phyloP scores from a whole-genome alignment of 2,797 vertebrate species.

The Poecilia velifera region DNA sequence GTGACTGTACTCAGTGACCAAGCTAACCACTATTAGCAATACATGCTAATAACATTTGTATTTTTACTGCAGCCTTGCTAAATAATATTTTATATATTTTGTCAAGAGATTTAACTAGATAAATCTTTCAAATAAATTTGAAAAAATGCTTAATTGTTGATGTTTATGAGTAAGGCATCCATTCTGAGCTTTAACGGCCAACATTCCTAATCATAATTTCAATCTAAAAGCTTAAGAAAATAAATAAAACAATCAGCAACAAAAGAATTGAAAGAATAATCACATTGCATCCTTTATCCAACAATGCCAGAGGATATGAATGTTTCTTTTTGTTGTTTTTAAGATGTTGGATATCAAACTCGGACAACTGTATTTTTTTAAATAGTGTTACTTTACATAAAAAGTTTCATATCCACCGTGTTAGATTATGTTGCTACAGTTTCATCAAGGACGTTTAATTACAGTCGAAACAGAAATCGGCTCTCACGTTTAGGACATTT shows the following conservation, averaged over 20 bases:
- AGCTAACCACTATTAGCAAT: too few species aligned
- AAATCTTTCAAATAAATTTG: background rate
- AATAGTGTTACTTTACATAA: too few species aligned
- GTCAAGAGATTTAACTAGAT: background rate
- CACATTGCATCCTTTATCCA: background rate
- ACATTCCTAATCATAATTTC: background rate
- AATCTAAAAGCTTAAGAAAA: background rate
- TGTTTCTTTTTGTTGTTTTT: background rate
- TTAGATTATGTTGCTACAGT: background rate
- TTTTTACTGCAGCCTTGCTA: background rate
- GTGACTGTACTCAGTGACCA: too few species aligned
- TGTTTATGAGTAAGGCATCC: background rate
- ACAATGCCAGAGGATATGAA: background rate
- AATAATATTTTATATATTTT: background rate
- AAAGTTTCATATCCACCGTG: background rate
- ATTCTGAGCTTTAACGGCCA: background rate
- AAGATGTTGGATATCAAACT: background rate
- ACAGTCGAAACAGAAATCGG: background rate
- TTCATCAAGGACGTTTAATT: background rate
- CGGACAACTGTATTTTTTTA: background rate
- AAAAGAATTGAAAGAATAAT: background rate
- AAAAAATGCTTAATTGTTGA: background rate
- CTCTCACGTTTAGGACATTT: background rate
- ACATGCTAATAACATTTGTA: background rate
- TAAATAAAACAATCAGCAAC: background rate